A percentile compares a stretch with the other conserved stretches of the same genome.
phyloP scores from a whole-genome alignment of 2,113 vertebrate species.

The Eonycteris spelaea region DNA sequence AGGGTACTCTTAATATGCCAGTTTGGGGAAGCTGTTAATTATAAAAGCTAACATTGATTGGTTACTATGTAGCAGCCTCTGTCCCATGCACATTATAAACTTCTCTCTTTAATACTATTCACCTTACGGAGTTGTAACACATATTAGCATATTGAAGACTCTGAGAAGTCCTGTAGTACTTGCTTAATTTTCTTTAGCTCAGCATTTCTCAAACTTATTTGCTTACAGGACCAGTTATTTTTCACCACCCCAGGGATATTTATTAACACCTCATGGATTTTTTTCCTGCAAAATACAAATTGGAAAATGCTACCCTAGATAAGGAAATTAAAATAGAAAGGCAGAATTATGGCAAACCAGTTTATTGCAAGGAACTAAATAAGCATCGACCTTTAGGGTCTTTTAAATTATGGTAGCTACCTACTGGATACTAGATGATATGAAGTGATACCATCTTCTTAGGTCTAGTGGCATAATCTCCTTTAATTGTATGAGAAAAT shows the following conservation, averaged over 20 bases:
- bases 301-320: neutral
- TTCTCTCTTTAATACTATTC: neutral
- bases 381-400: conserved; percentile 44
- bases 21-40: neutral
- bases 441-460: conserved; percentile 4
- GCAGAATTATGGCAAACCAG: conserved; percentile 21
- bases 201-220: neutral
- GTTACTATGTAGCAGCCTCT: neutral
- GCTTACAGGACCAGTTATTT: neutral
- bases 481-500: conserved; percentile 40
- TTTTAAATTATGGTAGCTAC: conserved; percentile 57
- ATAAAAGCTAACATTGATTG: neutral
- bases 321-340: conserved; percentile 38
- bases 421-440: neutral
- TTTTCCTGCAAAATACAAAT: conserved; percentile 27
- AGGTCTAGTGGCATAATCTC: conserved; percentile 29
- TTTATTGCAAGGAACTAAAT: conserved; percentile 31
- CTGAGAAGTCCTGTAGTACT: conserved; percentile 37
- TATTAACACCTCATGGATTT: neutral
- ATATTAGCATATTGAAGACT: neutral
- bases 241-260: neutral
- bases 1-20: neutral
- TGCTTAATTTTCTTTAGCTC: neutral
- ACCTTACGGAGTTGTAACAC: neutral
- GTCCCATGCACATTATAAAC: neutral